These are phyloP conservation scores for Perca schrenkii DNA, from an alignment of 2,113 vertebrate species.

Conservation along the genomic window DNA sequence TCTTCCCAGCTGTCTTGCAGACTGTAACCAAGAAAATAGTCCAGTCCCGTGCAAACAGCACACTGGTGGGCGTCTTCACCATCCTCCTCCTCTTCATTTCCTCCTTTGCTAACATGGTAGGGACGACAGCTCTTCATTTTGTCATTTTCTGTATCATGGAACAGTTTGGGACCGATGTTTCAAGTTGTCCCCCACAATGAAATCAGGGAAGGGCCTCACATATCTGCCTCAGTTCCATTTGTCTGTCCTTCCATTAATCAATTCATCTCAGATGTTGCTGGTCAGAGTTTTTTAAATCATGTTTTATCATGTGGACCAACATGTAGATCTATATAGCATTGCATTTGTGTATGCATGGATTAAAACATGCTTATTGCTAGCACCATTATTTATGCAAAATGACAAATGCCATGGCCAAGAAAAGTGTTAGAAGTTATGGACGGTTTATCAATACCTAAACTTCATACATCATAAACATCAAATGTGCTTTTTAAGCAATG, in stretches of 20 bases:
- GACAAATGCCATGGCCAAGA: background rate
- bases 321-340: background rate
- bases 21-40: conserved; percentile 90
- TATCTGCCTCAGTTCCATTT: conserved; percentile 2
- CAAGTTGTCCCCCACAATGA: background rate
- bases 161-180: conserved; percentile 14
- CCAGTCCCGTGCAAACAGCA: conserved; percentile 92
- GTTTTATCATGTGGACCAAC: conserved; percentile 28
- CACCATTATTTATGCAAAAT: background rate
- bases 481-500: background rate
- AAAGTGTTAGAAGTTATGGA: background rate
- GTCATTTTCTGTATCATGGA: background rate
- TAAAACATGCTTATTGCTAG: background rate
- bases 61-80: conserved; percentile 89
- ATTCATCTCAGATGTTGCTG: conserved; percentile 5
- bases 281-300: too few relatives aligned
- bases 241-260: background rate
- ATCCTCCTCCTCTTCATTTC: conserved; percentile 93
- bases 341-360: background rate
- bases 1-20: conserved; percentile 89
- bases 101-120: conserved; percentile 94
- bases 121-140: conserved; percentile 21
- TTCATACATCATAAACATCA: background rate
- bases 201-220: background rate
- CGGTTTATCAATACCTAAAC: background rate